phyloP scores from a whole-genome alignment of 2,797 vertebrate species.

The Taenioides sp. region DNA sequence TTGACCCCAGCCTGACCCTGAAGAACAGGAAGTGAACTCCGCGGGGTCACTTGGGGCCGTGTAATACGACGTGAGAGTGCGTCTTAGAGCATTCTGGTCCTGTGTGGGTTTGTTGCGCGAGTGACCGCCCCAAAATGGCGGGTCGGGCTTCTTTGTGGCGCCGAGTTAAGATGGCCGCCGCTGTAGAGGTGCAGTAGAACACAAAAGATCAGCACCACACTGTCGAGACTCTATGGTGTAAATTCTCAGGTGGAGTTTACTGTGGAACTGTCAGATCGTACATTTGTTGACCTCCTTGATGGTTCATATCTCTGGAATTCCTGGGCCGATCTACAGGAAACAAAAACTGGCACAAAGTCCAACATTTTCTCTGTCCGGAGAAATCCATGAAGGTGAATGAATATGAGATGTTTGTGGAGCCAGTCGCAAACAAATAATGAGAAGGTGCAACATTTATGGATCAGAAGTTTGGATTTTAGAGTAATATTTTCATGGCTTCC shows the following conservation, averaged over 20 bases:
- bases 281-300: too few species aligned
- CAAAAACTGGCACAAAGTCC: not conserved
- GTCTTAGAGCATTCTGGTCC: not conserved
- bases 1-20: conserved; percentile 31
- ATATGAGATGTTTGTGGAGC: too few species aligned
- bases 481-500: too few species aligned
- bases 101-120: not conserved
- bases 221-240: too few species aligned
- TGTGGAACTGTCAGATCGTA: too few species aligned
- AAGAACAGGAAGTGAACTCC: conserved; percentile 32
- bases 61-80: not conserved
- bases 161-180: conserved; percentile 27
- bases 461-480: too few species aligned
- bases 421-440: too few species aligned
- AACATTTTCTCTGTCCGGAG: not conserved
- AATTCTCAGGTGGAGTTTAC: too few species aligned
- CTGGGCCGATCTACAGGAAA: not conserved
- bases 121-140: conserved; percentile 30
- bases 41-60: not conserved
- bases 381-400: not conserved
- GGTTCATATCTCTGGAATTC: not conserved
- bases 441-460: too few species aligned
- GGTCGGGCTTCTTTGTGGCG: not conserved
- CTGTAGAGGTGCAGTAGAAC: not conserved
- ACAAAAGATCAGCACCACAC: too few species aligned